Conservation (phyloP, 2,797 vertebrate genomes). For the Poeciliopsis paucimaculata region DNA sequence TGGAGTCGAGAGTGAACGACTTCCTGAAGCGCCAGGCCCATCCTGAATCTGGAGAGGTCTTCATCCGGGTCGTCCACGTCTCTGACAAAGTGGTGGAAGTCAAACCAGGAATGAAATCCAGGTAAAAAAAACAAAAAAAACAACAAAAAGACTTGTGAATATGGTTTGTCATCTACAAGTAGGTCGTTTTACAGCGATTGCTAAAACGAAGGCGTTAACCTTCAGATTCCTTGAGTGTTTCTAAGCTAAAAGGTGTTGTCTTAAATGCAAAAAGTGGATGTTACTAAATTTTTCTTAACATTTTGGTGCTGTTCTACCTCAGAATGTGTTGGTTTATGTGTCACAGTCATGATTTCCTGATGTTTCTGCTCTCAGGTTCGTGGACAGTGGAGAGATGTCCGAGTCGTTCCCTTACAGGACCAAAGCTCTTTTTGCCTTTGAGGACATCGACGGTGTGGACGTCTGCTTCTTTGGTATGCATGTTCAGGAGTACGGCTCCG, state of each 20-base stretch:
- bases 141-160: neutral
- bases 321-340: neutral
- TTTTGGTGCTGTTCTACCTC: neutral
- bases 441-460: conserved; percentile 95
- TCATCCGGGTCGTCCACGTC: conserved; percentile 94
- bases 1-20: conserved; percentile 93
- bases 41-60: conserved; percentile 93
- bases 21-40: conserved; percentile 90
- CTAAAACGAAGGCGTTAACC: neutral
- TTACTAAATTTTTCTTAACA: neutral
- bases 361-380: conserved; percentile 84
- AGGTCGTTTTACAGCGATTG: neutral
- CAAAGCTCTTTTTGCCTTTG: conserved; percentile 98
- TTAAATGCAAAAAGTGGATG: neutral
- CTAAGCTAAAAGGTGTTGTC: neutral
- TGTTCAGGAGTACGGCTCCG: conserved; percentile 96
- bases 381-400: conserved; percentile 97
- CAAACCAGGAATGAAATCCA: conserved; percentile 99
- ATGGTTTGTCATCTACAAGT: neutral
- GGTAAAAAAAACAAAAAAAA: conserved; percentile 74
- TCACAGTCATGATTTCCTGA: neutral
- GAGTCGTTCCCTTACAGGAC: conserved; percentile 98
- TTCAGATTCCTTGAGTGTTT: neutral
- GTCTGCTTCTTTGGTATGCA: conserved; percentile 99
- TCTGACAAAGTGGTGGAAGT: conserved; percentile 99